Percentiles rank a stretch among this genome's conserved stretches.
Conservation (phyloP, 2,797 vertebrate genomes). For the Poeciliopsis infans region DNA sequence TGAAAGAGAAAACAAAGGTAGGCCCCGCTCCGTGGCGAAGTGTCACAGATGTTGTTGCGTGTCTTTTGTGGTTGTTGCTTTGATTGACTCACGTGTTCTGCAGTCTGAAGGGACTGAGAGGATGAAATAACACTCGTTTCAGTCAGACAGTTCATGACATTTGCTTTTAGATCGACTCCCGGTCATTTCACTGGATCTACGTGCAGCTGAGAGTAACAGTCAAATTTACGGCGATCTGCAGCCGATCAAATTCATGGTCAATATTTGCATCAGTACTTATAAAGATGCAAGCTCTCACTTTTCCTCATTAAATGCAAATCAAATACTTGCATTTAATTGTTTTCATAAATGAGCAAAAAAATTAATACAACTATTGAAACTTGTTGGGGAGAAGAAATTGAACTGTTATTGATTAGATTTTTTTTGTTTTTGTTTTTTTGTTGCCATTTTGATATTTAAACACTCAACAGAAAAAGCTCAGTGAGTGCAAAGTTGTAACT, state of each 20-base stretch:
- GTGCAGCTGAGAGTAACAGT: neutral
- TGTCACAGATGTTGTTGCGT: neutral
- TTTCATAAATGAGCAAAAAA: neutral
- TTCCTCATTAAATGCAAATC: too few relatives aligned
- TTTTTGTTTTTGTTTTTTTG: neutral
- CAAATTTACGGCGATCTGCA: neutral
- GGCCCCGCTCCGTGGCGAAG: neutral
- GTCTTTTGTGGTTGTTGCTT: slow-evolving; percentile 1
- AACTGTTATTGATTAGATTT: neutral
- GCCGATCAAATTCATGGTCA: neutral
- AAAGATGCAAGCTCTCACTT: neutral
- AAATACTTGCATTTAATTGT: neutral
- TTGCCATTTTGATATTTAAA: neutral
- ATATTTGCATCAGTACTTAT: neutral
- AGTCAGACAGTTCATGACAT: neutral
- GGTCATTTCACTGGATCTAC: neutral
- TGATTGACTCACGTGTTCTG: slow-evolving; percentile 65
- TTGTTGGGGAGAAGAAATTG: neutral
- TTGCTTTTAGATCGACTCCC: too few relatives aligned
- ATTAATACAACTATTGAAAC: neutral
- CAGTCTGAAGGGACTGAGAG: neutral
- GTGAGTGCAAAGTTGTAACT: neutral
- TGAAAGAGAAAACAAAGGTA: slow-evolving; percentile 85
- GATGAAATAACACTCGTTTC: neutral
- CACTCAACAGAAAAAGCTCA: neutral